Percentiles rank a stretch among this genome's conserved stretches.
phyloP scores from a whole-genome alignment of 2,797 vertebrate species.

The Bradypus variegatus region DNA sequence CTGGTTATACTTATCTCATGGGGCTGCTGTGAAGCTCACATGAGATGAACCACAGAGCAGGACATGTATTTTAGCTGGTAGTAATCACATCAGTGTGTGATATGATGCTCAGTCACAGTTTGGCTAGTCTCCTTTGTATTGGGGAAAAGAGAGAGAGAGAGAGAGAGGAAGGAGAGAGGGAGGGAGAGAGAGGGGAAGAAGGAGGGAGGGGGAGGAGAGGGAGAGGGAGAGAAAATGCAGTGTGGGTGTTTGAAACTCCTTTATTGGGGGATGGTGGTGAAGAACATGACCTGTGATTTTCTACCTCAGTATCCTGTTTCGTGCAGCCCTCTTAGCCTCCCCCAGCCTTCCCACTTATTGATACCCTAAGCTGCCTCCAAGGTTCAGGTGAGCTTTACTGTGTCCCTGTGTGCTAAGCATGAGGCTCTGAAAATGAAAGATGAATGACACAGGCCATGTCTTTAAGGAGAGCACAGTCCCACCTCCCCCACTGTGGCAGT shows the following conservation, averaged over 20 bases:
- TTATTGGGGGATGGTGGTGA: neutral
- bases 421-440: neutral
- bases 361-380: neutral
- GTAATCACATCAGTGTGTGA: neutral
- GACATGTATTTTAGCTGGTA: neutral
- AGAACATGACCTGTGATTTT: neutral
- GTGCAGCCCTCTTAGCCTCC: neutral
- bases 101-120: neutral
- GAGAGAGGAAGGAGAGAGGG: too few species aligned
- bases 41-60: neutral
- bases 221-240: too few species aligned
- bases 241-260: neutral
- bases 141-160: too few species aligned
- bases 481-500: too few species aligned
- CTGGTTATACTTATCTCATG: neutral
- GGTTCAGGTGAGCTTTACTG: neutral
- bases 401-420: accelerated
- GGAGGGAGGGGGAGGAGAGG: too few species aligned
- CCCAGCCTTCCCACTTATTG: neutral
- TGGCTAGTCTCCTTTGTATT: neutral
- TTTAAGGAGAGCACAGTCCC: accelerated
- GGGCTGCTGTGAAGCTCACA: neutral
- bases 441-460: neutral
- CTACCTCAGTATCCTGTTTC: accelerated
- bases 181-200: too few species aligned